Evolutionary conservation across 1,140 invertebrate species (phyloP).

Genomic region (Caenorhabditis latens): DNA sequence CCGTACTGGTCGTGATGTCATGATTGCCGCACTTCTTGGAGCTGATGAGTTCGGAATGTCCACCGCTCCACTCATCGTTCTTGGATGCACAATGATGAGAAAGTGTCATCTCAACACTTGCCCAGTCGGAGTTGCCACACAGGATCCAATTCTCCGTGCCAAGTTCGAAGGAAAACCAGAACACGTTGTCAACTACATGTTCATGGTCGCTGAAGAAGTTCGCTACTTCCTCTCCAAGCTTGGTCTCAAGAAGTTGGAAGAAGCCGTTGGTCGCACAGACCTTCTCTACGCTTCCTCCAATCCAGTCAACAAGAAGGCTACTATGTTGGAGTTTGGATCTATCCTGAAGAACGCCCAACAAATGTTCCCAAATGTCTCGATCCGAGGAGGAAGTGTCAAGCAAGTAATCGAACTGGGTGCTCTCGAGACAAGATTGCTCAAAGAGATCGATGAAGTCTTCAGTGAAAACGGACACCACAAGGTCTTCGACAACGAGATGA

Average conservation of each 20-base stretch:
- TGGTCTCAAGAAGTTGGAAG: constrained; percentile 90
- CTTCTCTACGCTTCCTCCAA: constrained; percentile 81
- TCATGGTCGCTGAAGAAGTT: constrained; percentile 96
- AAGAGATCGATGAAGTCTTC: constrained; percentile 70
- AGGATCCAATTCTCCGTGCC: constrained; percentile 92
- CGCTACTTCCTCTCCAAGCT: constrained; percentile 86
- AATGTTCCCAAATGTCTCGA: constrained; percentile 89
- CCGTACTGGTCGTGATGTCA: constrained; percentile 91
- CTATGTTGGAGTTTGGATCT: constrained; percentile 86
- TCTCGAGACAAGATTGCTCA: constrained; percentile 70
- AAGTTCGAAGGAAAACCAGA: constrained; percentile 98
- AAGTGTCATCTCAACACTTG: constrained; percentile 99
- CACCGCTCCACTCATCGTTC: constrained; percentile 94
- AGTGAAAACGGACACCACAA: constrained; percentile 65
- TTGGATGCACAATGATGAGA: constrained; percentile 99
- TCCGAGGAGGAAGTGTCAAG: constrained; percentile 87
- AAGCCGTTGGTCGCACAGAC: constrained; percentile 94
- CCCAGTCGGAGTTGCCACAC: constrained; percentile 97
- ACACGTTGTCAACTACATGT: constrained; percentile 96
- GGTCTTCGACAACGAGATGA: constrained; percentile 84
- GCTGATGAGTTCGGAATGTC: constrained; percentile 96
- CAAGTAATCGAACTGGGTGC: constrained; percentile 82
- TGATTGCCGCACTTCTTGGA: constrained; percentile 92
- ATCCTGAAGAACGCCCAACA: constrained; percentile 91
- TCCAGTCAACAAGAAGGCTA: constrained; percentile 85